Conservation (phyloP, 1,140 invertebrate genomes). For the Dreissena polymorpha region DNA sequence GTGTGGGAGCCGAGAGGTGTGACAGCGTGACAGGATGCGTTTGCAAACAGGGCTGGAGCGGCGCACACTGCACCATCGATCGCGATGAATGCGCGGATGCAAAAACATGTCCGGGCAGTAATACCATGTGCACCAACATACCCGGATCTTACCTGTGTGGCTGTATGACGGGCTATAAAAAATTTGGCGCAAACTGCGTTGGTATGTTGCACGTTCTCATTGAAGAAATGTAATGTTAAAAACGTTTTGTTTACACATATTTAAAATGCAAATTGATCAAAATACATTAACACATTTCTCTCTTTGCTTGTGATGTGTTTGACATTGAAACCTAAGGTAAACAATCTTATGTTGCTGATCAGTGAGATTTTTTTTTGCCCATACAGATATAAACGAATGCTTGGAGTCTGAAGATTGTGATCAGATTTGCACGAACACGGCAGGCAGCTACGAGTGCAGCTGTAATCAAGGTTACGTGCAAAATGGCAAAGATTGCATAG, state of each 20-base stretch:
- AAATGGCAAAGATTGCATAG: conserved; percentile 32
- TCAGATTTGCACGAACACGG: conserved; percentile 52
- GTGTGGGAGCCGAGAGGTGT: too few relatives aligned
- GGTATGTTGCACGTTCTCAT: background rate
- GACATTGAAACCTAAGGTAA: too few relatives aligned
- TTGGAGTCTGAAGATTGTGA: conserved; percentile 2
- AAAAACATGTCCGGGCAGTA: background rate
- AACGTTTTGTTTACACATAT: too few relatives aligned
- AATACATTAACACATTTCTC: background rate
- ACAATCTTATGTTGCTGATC: too few relatives aligned
- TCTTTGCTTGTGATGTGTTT: too few relatives aligned
- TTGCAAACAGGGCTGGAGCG: background rate
- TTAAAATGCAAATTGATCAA: background rate
- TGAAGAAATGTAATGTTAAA: too few relatives aligned
- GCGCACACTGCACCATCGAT: background rate
- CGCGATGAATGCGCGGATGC: background rate
- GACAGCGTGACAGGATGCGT: background rate
- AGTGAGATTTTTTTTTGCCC: too few relatives aligned
- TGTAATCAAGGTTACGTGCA: conserved; percentile 56
- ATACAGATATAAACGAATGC: conserved; percentile 37
- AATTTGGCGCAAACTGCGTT: background rate
- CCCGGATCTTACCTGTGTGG: background rate
- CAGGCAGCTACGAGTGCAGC: conserved; percentile 54
- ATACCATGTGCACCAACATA: background rate
- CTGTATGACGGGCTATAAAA: conserved; percentile 1